Conservation (phyloP, 2,888 invertebrate species). For the Pantelozetes paolii region DNA sequence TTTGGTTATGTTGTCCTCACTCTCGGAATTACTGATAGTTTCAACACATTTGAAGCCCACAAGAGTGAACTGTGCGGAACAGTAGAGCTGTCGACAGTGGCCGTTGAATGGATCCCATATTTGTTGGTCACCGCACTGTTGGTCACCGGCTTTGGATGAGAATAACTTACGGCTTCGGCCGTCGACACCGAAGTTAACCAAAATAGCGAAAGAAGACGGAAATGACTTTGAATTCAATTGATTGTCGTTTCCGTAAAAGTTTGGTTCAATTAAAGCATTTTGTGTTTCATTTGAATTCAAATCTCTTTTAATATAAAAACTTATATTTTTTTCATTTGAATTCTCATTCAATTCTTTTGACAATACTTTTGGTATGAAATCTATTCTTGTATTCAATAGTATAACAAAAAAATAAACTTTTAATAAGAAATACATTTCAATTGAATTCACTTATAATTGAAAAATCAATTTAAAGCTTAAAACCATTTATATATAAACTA, state of each 20-base stretch:
- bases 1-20: background rate
- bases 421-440: background rate
- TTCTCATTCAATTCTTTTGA: background rate
- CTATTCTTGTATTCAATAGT: background rate
- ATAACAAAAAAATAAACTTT: background rate
- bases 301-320: no score
- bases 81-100: slow-evolving; percentile 45
- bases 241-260: background rate
- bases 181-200: slow-evolving; percentile 46
- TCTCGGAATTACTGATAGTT: slow-evolving; percentile 23
- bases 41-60: slow-evolving; percentile 45
- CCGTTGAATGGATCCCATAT: slow-evolving; percentile 47
- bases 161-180: slow-evolving; percentile 44
- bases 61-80: slow-evolving; percentile 45
- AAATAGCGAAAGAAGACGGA: slow-evolving; percentile 44
- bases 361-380: no score
- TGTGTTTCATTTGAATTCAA: background rate
- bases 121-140: slow-evolving; percentile 38
- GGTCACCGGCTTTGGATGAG: slow-evolving; percentile 43
- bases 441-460: background rate
- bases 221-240: background rate
- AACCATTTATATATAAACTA: no score
- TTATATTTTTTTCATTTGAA: background rate
- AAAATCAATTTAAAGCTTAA: background rate
- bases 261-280: background rate